Base-by-base conservation (phyloP, 2,888 invertebrate genomes). In the Caenorhabditis imperialis region DNA sequence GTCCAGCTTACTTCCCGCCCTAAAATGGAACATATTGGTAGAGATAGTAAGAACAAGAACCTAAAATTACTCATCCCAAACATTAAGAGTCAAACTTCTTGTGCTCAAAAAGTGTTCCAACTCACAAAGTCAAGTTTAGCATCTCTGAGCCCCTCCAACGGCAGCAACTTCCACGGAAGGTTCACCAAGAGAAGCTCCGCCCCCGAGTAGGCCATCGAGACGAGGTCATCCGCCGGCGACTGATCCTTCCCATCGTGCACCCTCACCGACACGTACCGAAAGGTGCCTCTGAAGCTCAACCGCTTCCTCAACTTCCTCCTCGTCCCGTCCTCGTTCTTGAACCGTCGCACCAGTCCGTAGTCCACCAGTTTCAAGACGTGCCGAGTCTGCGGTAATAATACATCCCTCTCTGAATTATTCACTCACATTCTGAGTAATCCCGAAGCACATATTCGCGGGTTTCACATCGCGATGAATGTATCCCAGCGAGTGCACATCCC, bases 401-500 rank as follows among this genome's bases (percentile, higher is more conserved):
- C n/a, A n/a, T 30, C 30, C 6, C 6, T 7, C 30, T 16, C 44
- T 18, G 8, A 12, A 25, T 7, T n/a, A n/a, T n/a, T n/a, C n/a
- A n/a, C n/a, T n/a, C 16, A 82, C 75, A 55, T 60, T 63, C 42
- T 79, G 77, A 10, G 79, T 78, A 25, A 81, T 45, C 35, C 81
- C 81, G 37, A 81, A 80, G 33, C 80, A 81, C 75, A 83, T 78
- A 57, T 84, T 84, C 4, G 81, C 81, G 16, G 84, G 84, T 54
- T 84, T 84, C 47, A 84, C 70, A 54, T 84, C 84, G 22, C 84
- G 65, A 60, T 84, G 84, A 18, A 84, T 53, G 42, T 74, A 84
- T 22, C 84, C 84, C 12, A 76, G 57, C 1, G 72, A 37, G 55
- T 84, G 84, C 10, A 85, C 62, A 27, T 81, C 81, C 0, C 81